Base-by-base conservation (phyloP, 2,113 vertebrate species). In the Saguinus midas region DNA sequence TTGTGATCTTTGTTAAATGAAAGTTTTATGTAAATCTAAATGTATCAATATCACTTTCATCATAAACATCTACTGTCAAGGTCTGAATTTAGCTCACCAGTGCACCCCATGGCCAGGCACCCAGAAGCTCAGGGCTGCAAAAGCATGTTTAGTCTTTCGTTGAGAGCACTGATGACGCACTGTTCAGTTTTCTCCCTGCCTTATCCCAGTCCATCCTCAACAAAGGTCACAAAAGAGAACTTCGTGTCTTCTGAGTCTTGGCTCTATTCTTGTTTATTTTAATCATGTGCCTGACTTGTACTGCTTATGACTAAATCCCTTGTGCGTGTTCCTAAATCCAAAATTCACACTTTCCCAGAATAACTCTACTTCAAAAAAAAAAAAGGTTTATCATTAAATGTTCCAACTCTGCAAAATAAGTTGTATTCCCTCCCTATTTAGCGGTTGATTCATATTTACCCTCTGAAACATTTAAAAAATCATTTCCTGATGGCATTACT, bases 401-500 rank as follows among this genome's bases (percentile, higher is more conserved):
- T 79, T 90, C 84, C 87, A 96, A 93, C 21, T 94, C 92, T 88
- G 32, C 40, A 95, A 90, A 97, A 78, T 92, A 81, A 94, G 55
- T 58, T 73, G 55, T 86, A 79, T 57, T 81, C 95, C 50, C 23
- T 50, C 95, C 50, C 23, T 50, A 55, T 73, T 93, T 97, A 80
- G 78, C 57, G 80, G 88, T 1, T 11, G 58, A 95, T 75, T 95
- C 84, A 82, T 87, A 87, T 92, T 95, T 95, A 73, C 18, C 64
- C 76, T 85, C 52, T 68, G 80, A 93, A 97, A 98, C 95, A 96
- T 88, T 86, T 81, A 45, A 95, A 98, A 96, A 97, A 96, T 95
- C 73, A 5, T 94, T 97, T 98, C 96, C 96, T 96, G 95, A 95
- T 96, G 97, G 87, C 84, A 92, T 97, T 87, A 90, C 92, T 97